Evolutionary conservation across 2,797 vertebrate species (phyloP).

Genomic region (Sciaenops ocellatus): DNA sequence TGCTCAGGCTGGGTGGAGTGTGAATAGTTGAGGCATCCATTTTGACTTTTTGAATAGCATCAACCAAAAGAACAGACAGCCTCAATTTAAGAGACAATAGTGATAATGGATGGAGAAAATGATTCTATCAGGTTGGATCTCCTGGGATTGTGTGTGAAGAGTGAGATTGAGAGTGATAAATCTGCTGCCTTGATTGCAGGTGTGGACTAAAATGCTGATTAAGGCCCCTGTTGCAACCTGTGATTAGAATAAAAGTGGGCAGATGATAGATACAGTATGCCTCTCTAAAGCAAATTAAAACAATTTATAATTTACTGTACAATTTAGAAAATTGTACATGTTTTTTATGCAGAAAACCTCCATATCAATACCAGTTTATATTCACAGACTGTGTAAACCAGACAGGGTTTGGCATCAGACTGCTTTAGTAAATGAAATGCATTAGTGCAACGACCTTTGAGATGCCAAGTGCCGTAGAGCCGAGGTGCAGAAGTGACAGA

Average conservation of each 20-base stretch:
- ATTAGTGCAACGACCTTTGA: constrained; percentile 61
- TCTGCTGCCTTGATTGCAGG: constrained; percentile 62
- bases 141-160: constrained; percentile 32
- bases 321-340: constrained; percentile 8
- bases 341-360: background rate
- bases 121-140: constrained; percentile 32
- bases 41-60: constrained; percentile 42
- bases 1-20: constrained; percentile 7
- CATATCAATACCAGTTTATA: constrained; percentile 8
- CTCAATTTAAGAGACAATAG: constrained; percentile 31
- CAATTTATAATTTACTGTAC: background rate
- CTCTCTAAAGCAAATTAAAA: constrained; percentile 53
- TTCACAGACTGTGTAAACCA: constrained; percentile 20
- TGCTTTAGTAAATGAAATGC: constrained; percentile 41
- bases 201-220: constrained; percentile 66
- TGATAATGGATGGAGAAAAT: constrained; percentile 32
- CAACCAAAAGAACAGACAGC: constrained; percentile 11
- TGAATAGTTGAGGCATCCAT: constrained; percentile 41
- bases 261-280: constrained; percentile 64
- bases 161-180: constrained; percentile 51
- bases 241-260: constrained; percentile 61
- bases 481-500: constrained; percentile 26
- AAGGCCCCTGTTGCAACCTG: constrained; percentile 46
- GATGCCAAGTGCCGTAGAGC: constrained; percentile 27
- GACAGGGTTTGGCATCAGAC: constrained; percentile 18